These are phyloP conservation scores for Cathartes aura DNA, from an alignment of 2,113 vertebrate species.

Conservation along the genomic window DNA sequence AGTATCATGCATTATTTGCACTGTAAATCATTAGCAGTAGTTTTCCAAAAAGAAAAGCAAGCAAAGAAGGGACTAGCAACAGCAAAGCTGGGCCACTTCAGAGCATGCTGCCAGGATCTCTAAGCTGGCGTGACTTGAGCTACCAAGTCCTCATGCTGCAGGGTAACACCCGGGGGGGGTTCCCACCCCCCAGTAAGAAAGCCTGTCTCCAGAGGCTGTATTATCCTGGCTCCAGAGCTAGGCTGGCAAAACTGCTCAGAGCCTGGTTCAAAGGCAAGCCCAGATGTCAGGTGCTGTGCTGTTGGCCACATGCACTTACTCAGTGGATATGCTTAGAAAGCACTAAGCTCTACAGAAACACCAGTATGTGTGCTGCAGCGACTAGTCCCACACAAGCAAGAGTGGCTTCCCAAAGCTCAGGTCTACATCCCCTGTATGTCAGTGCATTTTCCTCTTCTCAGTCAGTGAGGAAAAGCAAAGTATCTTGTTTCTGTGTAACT, in stretches of 20 bases:
- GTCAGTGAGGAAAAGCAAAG: not conserved
- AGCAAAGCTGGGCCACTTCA: not conserved
- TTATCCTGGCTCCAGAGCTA: not conserved
- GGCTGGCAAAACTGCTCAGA: not conserved
- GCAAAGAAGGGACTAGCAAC: not conserved
- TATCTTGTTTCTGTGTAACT: conserved; percentile 52
- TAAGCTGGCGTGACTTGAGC: not conserved
- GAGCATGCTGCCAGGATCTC: not conserved
- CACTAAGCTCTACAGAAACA: not conserved
- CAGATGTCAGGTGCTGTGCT: fast-evolving
- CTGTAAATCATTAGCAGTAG: not conserved
- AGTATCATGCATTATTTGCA: not conserved
- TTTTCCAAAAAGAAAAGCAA: not conserved
- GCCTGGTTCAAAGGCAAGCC: not conserved
- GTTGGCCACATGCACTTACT: not conserved
- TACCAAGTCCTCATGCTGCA: not conserved
- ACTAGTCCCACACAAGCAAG: not conserved
- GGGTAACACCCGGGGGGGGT: not conserved
- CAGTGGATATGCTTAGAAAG: not conserved
- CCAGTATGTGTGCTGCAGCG: not conserved
- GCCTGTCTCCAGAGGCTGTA: not conserved
- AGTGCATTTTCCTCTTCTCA: not conserved
- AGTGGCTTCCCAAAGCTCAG: not conserved
- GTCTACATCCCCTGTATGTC: not conserved
- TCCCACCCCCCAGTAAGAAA: not conserved